Evolutionary conservation across 92 coral and sea anemone genomes (phyloP).

Genomic region (Nematostella vectensis): DNA sequence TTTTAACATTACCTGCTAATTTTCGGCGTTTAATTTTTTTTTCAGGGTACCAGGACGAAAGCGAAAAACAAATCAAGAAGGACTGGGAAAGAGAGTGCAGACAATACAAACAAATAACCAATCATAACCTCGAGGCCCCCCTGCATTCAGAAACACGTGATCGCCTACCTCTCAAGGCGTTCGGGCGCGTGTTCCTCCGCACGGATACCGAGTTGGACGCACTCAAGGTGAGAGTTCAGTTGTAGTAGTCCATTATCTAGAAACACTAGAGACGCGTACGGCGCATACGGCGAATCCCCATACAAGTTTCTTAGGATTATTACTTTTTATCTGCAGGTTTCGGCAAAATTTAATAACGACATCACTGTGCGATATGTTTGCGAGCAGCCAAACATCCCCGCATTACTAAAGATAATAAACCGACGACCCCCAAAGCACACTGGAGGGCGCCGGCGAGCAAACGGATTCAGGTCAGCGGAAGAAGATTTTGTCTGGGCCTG

Average conservation of each 20-base stretch:
- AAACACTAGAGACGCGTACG: no score
- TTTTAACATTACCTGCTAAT: no score
- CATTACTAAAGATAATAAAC: conserved; percentile 60
- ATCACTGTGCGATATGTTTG: conserved; percentile 38
- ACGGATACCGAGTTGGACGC: conserved; percentile 43
- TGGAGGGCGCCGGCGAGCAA: conserved; percentile 50
- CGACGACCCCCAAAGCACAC: conserved; percentile 18
- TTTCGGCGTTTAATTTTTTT: no score
- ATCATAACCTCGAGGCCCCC: no score
- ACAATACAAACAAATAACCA: no score
- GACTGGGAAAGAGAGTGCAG: no score
- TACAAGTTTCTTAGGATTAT: no score
- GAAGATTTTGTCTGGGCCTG: conserved; percentile 71
- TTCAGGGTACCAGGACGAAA: no score
- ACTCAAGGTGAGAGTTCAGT: conserved; percentile 29
- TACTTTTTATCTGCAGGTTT: conserved; percentile 36
- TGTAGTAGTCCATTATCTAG: not conserved
- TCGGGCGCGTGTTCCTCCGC: conserved; percentile 54
- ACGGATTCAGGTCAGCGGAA: conserved; percentile 60
- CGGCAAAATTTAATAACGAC: conserved; percentile 43
- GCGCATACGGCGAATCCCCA: no score
- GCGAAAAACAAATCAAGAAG: no score
- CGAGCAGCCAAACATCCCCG: conserved; percentile 68
- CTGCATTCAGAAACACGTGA: no score
- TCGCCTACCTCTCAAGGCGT: conserved; percentile 18